Evolutionary conservation across 1,140 invertebrate species (phyloP).

Genomic region (Acromyrmex heyeri): DNA sequence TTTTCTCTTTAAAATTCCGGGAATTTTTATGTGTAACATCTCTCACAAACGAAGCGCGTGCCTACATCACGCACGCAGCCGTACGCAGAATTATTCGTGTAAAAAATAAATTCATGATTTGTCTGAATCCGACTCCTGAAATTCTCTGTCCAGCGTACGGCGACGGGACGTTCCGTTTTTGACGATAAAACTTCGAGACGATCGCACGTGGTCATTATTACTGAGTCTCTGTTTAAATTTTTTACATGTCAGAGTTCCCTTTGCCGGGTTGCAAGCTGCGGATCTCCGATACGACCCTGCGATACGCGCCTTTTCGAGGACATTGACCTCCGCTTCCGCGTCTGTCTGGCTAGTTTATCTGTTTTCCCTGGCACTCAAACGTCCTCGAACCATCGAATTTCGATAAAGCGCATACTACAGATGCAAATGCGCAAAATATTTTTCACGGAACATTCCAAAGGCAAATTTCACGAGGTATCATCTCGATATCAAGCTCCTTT

Average conservation of each 20-base stretch:
- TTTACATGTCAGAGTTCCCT: not conserved
- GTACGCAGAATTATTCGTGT: not conserved
- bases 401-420: constrained; percentile 24
- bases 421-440: constrained; percentile 51
- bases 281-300: constrained; percentile 60
- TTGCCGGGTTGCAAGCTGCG: constrained; percentile 21
- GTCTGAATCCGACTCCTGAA: not conserved
- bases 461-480: constrained; percentile 29
- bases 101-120: not conserved
- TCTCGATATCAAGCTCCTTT: not conserved
- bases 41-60: not conserved
- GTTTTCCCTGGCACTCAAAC: constrained; percentile 41
- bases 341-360: constrained; percentile 62
- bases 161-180: not conserved
- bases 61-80: too few species aligned
- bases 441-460: constrained; percentile 17
- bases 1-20: not conserved
- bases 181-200: not conserved
- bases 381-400: constrained; percentile 53
- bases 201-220: constrained; percentile 14
- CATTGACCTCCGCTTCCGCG: constrained; percentile 70
- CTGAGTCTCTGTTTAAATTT: not conserved
- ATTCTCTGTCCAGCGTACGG: not conserved
- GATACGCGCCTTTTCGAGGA: constrained; percentile 74
- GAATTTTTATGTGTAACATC: not conserved